These are phyloP conservation scores for Dipodomys ordii DNA, from an alignment of 2,113 vertebrate genomes.

Conservation along the genomic window DNA sequence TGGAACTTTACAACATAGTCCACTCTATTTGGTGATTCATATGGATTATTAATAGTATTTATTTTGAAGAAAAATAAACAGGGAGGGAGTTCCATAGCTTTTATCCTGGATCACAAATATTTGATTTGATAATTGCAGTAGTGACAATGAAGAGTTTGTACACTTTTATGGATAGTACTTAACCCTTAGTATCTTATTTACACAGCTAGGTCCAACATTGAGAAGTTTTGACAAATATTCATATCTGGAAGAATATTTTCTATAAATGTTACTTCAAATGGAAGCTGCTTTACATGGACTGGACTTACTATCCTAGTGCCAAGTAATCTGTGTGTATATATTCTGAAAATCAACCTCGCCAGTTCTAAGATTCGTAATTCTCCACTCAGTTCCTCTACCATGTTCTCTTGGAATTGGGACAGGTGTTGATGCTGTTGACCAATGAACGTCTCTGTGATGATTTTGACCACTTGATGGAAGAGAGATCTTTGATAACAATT, in stretches of 20 bases:
- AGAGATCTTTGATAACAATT: background rate
- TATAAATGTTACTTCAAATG: constrained; percentile 13
- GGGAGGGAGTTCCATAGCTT: background rate
- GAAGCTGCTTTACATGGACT: background rate
- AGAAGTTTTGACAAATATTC: background rate
- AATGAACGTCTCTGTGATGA: background rate
- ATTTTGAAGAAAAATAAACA: constrained; percentile 25
- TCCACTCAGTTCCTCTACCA: background rate
- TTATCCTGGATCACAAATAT: background rate
- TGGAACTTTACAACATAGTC: background rate
- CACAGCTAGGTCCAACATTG: background rate
- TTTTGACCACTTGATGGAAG: background rate
- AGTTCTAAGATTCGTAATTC: background rate
- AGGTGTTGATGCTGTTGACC: background rate
- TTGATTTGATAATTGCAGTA: constrained; percentile 4
- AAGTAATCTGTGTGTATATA: background rate
- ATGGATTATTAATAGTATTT: constrained; percentile 2
- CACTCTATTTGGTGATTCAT: background rate
- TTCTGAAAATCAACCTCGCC: background rate
- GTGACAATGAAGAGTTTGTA: background rate
- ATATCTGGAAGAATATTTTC: background rate
- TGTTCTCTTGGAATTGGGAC: background rate
- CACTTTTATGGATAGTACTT: background rate
- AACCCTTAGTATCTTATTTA: background rate
- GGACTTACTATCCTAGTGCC: background rate